Base-by-base conservation (phyloP, 2,797 vertebrate genomes). In the Phataginus tetradactyla region DNA sequence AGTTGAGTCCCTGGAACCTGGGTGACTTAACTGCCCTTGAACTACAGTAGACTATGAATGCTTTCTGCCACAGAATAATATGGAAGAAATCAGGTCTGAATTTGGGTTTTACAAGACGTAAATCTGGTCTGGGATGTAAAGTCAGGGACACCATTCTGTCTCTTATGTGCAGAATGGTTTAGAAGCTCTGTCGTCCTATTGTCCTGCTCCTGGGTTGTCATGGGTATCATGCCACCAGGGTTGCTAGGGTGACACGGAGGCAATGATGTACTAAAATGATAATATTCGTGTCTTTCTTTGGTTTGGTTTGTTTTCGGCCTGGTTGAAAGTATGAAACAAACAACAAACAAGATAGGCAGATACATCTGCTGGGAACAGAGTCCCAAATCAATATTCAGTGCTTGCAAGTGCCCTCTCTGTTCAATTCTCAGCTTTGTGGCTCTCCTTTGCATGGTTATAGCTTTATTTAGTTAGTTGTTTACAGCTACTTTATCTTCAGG, bases 401-500 rank as follows among this genome's bases (percentile, higher is more conserved):
- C 27, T 81, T 86, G 39, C 15, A 64, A 45, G 34, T 91, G 45
- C 90, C n/a, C 3, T 77, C 20, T 75, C 66, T 91, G 69, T 97
- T 95, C 69, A 89, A 18, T 92, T 85, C 32, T 83, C 57, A 86
- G 66, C 3, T 90, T 21, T 63, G 49, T 94, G 77, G 90, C 49
- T 27, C 39, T 95, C 94, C 94, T 96, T 92, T 88, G 45, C 68
- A 64, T 27, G 42, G 59, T 90, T 93, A 55, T 37, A 94, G 64
- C 61, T 97, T 77, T 95, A 86, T 42, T 95, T 96, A 97, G 32
- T 87, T 86, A 25, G 59, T 92, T 95, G 55, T 96, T 92, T 96
- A 92, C 12, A 91, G 55, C 17, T 77, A 91, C 45, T 97, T 91
- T 90, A 89, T 95, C 92, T 94, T 94, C 63, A 81, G 20, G 95